These are phyloP conservation scores for Aeoliscus strigatus DNA, from an alignment of 2,797 vertebrate species.

Conservation along the genomic window DNA sequence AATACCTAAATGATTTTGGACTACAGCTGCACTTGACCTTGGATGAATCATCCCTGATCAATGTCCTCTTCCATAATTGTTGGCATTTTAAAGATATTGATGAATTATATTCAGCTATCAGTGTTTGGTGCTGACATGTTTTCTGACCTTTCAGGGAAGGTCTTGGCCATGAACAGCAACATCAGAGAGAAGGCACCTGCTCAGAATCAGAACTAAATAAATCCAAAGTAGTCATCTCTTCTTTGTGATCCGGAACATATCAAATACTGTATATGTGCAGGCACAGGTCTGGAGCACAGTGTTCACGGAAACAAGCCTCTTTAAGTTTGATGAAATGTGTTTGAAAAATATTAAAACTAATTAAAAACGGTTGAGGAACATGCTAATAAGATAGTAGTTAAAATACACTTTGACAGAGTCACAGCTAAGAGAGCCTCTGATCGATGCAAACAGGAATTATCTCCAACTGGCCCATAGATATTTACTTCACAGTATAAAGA, in stretches of 20 bases:
- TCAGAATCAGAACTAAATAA: conserved; percentile 11
- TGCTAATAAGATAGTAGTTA: background rate
- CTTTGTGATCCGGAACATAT: background rate
- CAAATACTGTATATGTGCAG: background rate
- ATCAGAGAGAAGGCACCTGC: background rate
- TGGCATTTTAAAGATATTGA: conserved; percentile 35
- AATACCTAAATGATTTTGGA: background rate
- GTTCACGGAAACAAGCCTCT: conserved; percentile 2
- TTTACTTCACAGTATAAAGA: too few relatives aligned
- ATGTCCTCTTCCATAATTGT: conserved; percentile 19
- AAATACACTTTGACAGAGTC: too few relatives aligned
- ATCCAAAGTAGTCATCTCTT: background rate
- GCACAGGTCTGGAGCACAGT: background rate
- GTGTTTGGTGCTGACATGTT: conserved; percentile 9
- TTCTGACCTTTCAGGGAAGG: conserved; percentile 32
- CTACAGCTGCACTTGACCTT: conserved; percentile 16
- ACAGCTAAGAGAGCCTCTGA: too few relatives aligned
- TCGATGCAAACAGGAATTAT: too few relatives aligned
- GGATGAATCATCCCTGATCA: conserved; percentile 14
- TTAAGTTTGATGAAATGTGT: conserved; percentile 2
- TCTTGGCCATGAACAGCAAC: conserved; percentile 7
- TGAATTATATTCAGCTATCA: conserved; percentile 17
- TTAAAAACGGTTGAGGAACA: background rate
- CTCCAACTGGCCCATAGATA: too few relatives aligned
- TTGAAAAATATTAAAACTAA: too few relatives aligned